Base-by-base conservation (phyloP, 53 echinoderm and acorn worm genomes). In the Hippasteria phrygiana region DNA sequence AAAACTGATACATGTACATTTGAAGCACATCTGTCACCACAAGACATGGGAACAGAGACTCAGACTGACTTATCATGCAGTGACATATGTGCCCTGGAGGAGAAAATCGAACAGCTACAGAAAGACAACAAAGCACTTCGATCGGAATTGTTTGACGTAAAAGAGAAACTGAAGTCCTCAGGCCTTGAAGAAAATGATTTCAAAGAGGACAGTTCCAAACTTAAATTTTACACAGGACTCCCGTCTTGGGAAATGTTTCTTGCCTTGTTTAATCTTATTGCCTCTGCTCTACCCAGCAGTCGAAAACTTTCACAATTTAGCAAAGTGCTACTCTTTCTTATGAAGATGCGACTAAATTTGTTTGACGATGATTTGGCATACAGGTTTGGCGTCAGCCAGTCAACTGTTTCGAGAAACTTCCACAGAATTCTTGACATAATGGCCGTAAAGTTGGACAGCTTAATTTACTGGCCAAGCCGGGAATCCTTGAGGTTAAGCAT, bases 271-370 rank as follows among this genome's bases (percentile, higher is more conserved):
- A 18, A 59, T 4, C 17, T 59, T 7, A 4, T 24, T 4, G 59
- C 36, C 10, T 26, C 27, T 24, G 16, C 20, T 27, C 64, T 63
- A 63, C 64, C 64, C 16, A 26, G 20, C 9, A 27, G 27, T 55
- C 28, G 79, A 13, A 78, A 78, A 55, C 56, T 78, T 43, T 55
- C 54, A 33, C 33, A 13, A 16, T 78, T 78, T 78, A 32, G 7
- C 34, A 54, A 78, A 29, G 8, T 78, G 31, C 13, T 78, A 32
- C 8, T 78, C 20, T 78, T 53, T 33, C 40, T 78, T 12, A 53
- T 78, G 79, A 78, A 78, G 46, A 29, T 78, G 5, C 28, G 79
- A 31, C 79, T 78, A 3, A 78, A 78, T 38, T 33, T 78, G 79
- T 53, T 32, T 35, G 38, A 78, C 13, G 34, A 55, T 32, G 79